These are phyloP conservation scores for Forbesichthys papilliferus DNA, from an alignment of 2,113 vertebrate genomes.

Conservation along the genomic window DNA sequence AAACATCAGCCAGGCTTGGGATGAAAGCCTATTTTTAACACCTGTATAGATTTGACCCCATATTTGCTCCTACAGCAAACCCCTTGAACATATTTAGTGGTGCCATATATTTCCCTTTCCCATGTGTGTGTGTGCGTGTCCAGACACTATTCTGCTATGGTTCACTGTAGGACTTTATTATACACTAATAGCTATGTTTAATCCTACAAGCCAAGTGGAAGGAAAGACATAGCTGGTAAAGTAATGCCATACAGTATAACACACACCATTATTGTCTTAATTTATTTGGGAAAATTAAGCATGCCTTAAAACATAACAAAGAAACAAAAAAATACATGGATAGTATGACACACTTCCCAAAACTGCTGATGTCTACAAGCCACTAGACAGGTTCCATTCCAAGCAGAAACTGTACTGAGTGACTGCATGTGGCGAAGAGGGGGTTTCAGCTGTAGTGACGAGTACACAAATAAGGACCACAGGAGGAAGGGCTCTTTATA, in stretches of 20 bases:
- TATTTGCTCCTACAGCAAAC: neutral
- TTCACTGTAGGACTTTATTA: slow-evolving; percentile 21
- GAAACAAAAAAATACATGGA: neutral
- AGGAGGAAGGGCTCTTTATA: slow-evolving; percentile 34
- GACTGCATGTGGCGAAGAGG: slow-evolving; percentile 15
- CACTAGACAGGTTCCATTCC: no score
- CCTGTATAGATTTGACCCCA: slow-evolving; percentile 23
- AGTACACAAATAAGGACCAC: slow-evolving; percentile 56
- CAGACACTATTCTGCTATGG: slow-evolving; percentile 1
- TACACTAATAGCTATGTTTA: no score
- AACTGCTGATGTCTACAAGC: no score
- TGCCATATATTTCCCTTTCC: neutral
- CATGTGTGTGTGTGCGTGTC: neutral
- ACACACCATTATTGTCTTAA: slow-evolving; percentile 21
- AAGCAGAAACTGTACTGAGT: no score
- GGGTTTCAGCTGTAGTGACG: slow-evolving; percentile 46
- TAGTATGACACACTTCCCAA: neutral
- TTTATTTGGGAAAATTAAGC: slow-evolving; percentile 24
- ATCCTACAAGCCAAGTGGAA: no score
- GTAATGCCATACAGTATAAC: neutral
- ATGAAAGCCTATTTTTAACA: slow-evolving; percentile 18
- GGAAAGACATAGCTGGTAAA: neutral
- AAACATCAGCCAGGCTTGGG: slow-evolving; percentile 19
- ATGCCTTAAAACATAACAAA: slow-evolving; percentile 35
- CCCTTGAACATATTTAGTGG: neutral